These are phyloP conservation scores for Lepidonotus clava DNA, from an alignment of 2,888 invertebrate genomes.

Conservation along the genomic window DNA sequence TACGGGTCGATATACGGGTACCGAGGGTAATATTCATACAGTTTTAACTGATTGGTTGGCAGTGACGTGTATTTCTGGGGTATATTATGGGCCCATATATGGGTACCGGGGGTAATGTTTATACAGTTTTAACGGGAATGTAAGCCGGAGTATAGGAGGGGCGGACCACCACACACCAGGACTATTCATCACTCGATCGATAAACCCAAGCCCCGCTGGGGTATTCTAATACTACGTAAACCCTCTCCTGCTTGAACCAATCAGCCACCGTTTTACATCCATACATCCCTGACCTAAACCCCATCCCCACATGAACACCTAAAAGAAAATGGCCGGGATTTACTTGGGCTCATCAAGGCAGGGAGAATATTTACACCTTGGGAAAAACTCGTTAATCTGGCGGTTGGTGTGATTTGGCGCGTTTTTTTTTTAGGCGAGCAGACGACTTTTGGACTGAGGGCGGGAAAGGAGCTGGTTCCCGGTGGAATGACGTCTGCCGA, in stretches of 20 bases:
- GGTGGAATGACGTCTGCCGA: background rate
- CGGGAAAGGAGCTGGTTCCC: slow-evolving; percentile 6
- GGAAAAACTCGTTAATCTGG: background rate
- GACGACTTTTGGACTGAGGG: background rate
- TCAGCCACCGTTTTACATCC: background rate
- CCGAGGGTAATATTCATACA: too few relatives aligned
- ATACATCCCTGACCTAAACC: background rate
- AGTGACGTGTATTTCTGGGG: background rate
- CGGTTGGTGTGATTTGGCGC: background rate
- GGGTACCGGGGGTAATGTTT: too few relatives aligned
- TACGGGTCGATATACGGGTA: background rate
- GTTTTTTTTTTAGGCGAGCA: background rate
- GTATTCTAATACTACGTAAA: too few relatives aligned
- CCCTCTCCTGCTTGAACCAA: too few relatives aligned
- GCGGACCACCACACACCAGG: background rate
- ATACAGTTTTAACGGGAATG: too few relatives aligned
- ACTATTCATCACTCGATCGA: background rate
- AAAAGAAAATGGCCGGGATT: too few relatives aligned
- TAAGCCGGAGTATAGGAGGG: too few relatives aligned
- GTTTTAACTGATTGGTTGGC: background rate
- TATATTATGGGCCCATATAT: background rate
- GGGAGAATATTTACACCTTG: background rate
- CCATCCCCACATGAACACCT: background rate
- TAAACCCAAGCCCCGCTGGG: too few relatives aligned
- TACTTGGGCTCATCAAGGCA: too few relatives aligned